Conservation (phyloP, 53 echinoderm and acorn worm genomes). For the Antedon mediterranea region DNA sequence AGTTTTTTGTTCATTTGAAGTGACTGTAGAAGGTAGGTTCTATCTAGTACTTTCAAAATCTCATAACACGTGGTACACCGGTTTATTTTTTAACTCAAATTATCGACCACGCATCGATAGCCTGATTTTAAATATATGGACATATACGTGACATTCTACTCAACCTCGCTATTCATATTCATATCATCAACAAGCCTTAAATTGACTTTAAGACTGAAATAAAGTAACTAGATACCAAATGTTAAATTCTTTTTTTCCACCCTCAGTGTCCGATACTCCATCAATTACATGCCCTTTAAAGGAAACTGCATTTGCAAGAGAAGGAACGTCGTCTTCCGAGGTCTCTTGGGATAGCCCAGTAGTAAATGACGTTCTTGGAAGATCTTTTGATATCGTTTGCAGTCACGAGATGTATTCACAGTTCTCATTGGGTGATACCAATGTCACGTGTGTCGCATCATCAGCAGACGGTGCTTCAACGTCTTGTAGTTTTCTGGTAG, state of each 20-base stretch:
- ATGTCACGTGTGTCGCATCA: not conserved
- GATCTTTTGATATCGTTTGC: not conserved
- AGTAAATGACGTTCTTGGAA: not conserved
- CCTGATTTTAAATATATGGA: too few species aligned
- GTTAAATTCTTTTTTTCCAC: not conserved
- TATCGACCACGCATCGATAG: too few species aligned
- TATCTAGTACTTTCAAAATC: too few species aligned
- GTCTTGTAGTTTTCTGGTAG: not conserved
- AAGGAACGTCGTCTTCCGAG: not conserved
- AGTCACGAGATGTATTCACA: not conserved
- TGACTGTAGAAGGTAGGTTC: not conserved
- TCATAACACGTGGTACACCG: too few species aligned
- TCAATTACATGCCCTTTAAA: not conserved
- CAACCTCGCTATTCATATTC: too few species aligned
- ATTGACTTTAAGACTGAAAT: not conserved
- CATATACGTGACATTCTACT: too few species aligned
- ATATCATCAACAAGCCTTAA: too few species aligned
- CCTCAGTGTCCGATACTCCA: not conserved
- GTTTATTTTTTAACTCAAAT: too few species aligned
- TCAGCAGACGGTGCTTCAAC: not conserved
- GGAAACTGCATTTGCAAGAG: not conserved
- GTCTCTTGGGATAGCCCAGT: not conserved
- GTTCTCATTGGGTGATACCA: not conserved
- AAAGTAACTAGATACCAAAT: too few species aligned
- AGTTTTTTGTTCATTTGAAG: not conserved